Conservation (phyloP, 2,888 invertebrate genomes). For the Athrips mouffetella region DNA sequence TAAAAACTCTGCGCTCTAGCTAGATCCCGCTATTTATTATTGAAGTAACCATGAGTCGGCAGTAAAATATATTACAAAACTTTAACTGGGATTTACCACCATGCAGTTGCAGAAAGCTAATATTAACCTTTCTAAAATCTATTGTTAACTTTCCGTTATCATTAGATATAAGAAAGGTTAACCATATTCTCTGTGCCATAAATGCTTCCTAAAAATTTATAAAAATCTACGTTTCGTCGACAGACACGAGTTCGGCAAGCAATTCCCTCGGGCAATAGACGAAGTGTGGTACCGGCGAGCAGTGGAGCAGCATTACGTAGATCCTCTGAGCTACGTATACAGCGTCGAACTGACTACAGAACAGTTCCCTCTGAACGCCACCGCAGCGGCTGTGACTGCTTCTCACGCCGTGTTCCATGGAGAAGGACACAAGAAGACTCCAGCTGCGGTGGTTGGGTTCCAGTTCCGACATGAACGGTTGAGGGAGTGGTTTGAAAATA, state of each 20-base stretch:
- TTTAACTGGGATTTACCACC: too few relatives aligned
- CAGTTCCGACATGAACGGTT: conserved; percentile 90
- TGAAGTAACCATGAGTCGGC: too few relatives aligned
- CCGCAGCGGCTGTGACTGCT: conserved; percentile 87
- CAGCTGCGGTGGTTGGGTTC: conserved; percentile 85
- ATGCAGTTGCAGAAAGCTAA: too few relatives aligned
- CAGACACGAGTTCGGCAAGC: conserved; percentile 85
- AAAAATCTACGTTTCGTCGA: conserved; percentile 7
- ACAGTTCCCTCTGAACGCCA: conserved; percentile 74
- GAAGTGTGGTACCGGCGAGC: conserved; percentile 94
- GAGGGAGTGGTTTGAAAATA: conserved; percentile 86
- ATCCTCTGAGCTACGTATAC: conserved; percentile 89
- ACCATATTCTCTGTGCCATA: too few relatives aligned
- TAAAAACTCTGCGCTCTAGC: too few relatives aligned
- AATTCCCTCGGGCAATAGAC: conserved; percentile 88
- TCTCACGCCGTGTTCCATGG: conserved; percentile 89
- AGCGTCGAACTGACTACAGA: conserved; percentile 61
- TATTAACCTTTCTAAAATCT: too few relatives aligned
- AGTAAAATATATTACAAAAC: too few relatives aligned
- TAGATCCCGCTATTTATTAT: too few relatives aligned
- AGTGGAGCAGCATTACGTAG: conserved; percentile 89
- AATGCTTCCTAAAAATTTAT: too few relatives aligned
- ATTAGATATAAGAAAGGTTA: too few relatives aligned
- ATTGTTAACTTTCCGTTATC: too few relatives aligned
- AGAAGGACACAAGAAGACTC: conserved; percentile 79